phyloP scores from a whole-genome alignment of 2,888 invertebrate genomes.

The Watsonalla binaria region DNA sequence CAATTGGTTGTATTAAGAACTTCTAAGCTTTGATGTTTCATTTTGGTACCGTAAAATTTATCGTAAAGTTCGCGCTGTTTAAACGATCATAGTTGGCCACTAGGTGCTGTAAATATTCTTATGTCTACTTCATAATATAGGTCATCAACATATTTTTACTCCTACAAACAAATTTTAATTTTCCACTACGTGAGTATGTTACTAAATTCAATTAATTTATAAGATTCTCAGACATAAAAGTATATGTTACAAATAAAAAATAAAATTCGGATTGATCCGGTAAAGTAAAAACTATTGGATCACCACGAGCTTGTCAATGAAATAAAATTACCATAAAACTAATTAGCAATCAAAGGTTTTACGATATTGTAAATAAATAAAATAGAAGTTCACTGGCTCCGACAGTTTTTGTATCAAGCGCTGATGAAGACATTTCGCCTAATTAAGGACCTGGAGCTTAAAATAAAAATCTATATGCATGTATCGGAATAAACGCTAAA shows the following conservation, averaged over 20 bases:
- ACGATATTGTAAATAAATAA: slow-evolving; percentile 67
- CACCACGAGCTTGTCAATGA: slow-evolving; percentile 39
- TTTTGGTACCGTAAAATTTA: too few species aligned
- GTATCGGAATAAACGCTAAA: slow-evolving; percentile 18
- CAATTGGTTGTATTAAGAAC: too few species aligned
- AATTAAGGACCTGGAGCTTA: slow-evolving; percentile 43
- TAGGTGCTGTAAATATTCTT: too few species aligned
- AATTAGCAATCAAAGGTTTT: slow-evolving; percentile 71
- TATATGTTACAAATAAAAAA: background rate
- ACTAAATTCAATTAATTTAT: background rate
- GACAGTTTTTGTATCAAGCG: slow-evolving; percentile 48
- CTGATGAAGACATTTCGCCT: slow-evolving; percentile 58
- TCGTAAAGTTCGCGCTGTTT: too few species aligned
- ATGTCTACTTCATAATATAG: too few species aligned
- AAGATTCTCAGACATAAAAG: background rate
- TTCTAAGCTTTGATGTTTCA: too few species aligned
- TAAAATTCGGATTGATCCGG: background rate
- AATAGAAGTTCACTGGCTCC: slow-evolving; percentile 49
- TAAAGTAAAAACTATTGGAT: slow-evolving; percentile 15
- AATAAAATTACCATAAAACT: slow-evolving; percentile 64
- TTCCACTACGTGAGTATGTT: too few species aligned
- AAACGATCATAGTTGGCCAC: too few species aligned
- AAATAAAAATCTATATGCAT: slow-evolving; percentile 42
- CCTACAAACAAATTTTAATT: too few species aligned
- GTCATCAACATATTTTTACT: too few species aligned